Percentiles rank a stretch among this genome's conserved stretches.
Conservation (phyloP, 2,888 invertebrate genomes). For the Pycnomerus fuliginosus region DNA sequence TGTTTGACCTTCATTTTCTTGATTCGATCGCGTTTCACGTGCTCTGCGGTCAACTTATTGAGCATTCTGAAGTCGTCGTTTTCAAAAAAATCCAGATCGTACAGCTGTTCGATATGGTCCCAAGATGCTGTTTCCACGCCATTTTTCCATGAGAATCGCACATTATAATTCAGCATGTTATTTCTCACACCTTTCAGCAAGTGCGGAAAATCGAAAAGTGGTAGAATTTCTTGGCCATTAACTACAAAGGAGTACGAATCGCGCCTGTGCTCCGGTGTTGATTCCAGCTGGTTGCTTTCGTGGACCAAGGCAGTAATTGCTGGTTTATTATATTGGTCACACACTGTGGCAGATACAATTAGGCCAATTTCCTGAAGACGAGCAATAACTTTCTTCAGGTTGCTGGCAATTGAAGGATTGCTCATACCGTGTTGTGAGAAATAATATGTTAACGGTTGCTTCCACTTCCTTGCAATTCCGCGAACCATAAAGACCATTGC, state of each 20-base stretch:
- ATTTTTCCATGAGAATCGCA: neutral
- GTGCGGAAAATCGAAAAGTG: constrained; percentile 3
- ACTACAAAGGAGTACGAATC: neutral
- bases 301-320: neutral
- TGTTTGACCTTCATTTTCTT: constrained; percentile 8
- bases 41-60: neutral
- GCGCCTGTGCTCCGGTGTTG: no score
- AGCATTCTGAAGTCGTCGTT: neutral
- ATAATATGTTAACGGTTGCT: constrained; percentile 11
- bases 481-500: constrained; percentile 14
- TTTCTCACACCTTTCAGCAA: constrained; percentile 4
- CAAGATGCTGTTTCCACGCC: neutral
- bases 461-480: constrained; percentile 14
- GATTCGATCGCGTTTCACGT: neutral
- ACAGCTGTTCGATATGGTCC: constrained; percentile 2
- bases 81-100: neutral
- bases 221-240: constrained; percentile 2
- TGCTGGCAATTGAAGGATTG: constrained; percentile 1
- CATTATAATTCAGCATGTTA: constrained; percentile 4
- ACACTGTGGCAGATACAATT: constrained; percentile 10
- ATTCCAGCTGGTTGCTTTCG: neutral
- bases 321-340: constrained; percentile 8
- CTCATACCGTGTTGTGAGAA: constrained; percentile 11
- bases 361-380: constrained; percentile 8
- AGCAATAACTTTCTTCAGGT: constrained; percentile 6